Percentiles rank a stretch among this genome's conserved stretches.
Evolutionary conservation across 2,113 vertebrate species (phyloP).

Genomic region (Neofelis nebulosa): DNA sequence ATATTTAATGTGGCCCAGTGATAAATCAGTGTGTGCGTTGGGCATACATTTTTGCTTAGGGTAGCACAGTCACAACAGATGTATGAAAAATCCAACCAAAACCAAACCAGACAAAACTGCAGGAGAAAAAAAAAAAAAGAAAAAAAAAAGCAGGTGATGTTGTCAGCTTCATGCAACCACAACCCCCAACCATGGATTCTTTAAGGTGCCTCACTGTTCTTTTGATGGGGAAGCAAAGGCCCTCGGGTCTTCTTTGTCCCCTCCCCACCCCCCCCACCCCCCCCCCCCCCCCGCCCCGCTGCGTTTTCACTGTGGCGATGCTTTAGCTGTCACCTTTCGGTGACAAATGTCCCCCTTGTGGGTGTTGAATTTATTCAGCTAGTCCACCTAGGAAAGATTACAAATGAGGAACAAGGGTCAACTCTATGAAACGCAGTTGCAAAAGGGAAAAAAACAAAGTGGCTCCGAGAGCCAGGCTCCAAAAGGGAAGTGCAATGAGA

Average conservation of each 20-base stretch:
- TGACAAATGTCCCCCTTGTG: not conserved
- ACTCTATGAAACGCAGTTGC: not conserved
- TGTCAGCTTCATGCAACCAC: not conserved
- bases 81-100: not conserved
- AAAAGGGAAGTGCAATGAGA: not conserved
- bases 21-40: not conserved
- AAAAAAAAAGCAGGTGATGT: not conserved
- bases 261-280: not conserved
- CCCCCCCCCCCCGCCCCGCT: not conserved
- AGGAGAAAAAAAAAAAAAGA: not conserved
- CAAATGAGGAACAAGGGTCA: slow-evolving; percentile 5
- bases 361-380: slow-evolving; percentile 58
- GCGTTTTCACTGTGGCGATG: not conserved
- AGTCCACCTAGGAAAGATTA: slow-evolving; percentile 47
- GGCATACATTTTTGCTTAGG: not conserved
- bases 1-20: not conserved
- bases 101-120: not conserved
- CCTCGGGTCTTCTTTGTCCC: not conserved
- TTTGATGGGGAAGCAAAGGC: not conserved
- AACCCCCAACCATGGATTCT: not conserved
- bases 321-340: slow-evolving; percentile 21
- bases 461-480: not conserved
- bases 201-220: not conserved
- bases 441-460: not conserved
- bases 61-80: not conserved